phyloP scores from a whole-genome alignment of 2,113 vertebrate genomes.

The Chroicocephalus ridibundus region DNA sequence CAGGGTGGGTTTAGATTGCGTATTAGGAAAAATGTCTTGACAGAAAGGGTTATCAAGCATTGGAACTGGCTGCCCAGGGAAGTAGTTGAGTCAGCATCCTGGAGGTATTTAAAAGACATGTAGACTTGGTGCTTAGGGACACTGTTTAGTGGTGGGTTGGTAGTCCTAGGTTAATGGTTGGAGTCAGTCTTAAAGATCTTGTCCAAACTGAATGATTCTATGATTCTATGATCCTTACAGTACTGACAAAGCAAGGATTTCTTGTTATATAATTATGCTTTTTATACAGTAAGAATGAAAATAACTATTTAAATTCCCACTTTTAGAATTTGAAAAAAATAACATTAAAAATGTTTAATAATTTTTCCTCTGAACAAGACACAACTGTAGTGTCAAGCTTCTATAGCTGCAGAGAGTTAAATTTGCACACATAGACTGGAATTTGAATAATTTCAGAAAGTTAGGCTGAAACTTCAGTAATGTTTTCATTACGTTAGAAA shows the following conservation, averaged over 20 bases:
- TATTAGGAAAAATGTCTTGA: neutral
- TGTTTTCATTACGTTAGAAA: neutral
- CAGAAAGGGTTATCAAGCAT: neutral
- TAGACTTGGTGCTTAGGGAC: neutral
- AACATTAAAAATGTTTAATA: neutral
- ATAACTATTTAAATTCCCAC: neutral
- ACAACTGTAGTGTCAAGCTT: neutral
- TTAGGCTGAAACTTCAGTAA: neutral
- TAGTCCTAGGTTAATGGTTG: neutral
- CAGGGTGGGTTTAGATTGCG: neutral
- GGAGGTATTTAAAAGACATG: neutral
- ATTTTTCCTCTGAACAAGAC: neutral
- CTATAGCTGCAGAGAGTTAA: neutral
- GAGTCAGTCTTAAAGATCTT: neutral
- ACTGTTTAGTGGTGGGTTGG: neutral
- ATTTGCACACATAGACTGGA: accelerated
- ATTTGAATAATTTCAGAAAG: neutral
- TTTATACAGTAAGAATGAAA: neutral
- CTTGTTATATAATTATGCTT: neutral
- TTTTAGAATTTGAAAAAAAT: neutral
- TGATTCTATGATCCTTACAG: neutral
- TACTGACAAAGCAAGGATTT: neutral
- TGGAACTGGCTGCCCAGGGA: neutral
- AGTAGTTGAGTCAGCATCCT: neutral
- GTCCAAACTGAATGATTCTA: neutral